Percentiles rank a stretch among this genome's conserved stretches.
Evolutionary conservation across 2,113 vertebrate genomes (phyloP).

Genomic region (Motacilla tschutschensis): DNA sequence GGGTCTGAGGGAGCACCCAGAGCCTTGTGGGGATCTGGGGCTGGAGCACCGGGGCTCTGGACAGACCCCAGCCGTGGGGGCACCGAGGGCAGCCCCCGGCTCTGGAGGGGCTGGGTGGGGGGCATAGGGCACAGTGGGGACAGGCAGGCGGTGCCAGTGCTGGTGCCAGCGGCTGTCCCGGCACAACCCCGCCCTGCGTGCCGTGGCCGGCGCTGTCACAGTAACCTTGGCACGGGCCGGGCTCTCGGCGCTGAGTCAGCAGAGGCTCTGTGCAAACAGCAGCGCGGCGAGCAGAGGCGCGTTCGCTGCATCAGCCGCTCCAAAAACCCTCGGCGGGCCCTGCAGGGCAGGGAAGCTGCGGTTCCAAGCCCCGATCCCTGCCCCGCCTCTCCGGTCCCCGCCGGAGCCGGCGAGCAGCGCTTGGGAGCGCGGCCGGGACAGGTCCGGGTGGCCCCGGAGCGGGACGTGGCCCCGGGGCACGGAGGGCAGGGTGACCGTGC

Average conservation of each 20-base stretch:
- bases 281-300: background rate
- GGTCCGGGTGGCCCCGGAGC: background rate
- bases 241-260: background rate
- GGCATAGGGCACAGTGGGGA: background rate
- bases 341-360: background rate
- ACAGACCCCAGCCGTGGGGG: background rate
- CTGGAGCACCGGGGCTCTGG: background rate
- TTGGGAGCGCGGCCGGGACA: fast-evolving
- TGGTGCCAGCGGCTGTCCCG: background rate
- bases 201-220: background rate
- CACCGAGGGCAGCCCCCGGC: background rate
- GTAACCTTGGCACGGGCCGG: background rate
- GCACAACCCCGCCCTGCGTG: background rate
- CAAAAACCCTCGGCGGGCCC: background rate
- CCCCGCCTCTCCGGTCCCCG: too few species aligned
- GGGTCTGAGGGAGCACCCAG: background rate
- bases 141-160: background rate
- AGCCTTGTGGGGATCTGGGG: background rate
- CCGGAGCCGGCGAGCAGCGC: fast-evolving
- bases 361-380: background rate
- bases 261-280: background rate
- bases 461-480: background rate
- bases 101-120: background rate
- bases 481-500: background rate
- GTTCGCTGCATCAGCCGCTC: background rate